phyloP scores from a whole-genome alignment of 1,140 invertebrate genomes.

The Drosophila sp. region DNA sequence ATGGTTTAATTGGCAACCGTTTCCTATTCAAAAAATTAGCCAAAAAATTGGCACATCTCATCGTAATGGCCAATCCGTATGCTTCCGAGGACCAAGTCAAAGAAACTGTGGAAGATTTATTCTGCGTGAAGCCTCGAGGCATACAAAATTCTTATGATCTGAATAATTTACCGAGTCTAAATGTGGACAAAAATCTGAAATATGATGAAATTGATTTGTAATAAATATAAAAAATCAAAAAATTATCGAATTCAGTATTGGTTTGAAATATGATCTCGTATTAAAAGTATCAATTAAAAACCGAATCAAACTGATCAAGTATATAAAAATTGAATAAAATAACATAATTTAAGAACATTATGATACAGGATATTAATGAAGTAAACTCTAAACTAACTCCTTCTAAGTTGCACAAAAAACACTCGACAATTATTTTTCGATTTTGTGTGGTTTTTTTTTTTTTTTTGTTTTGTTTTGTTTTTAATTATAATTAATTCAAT shows the following conservation, averaged over 20 bases:
- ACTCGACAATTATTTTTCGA: conserved; percentile 37
- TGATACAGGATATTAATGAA: too few species aligned
- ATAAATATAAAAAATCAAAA: too few species aligned
- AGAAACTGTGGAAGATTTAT: conserved; percentile 61
- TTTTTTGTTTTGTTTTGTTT: conserved; percentile 62
- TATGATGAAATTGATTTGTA: not conserved
- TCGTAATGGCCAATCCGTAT: conserved; percentile 76
- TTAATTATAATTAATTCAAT: conserved; percentile 82
- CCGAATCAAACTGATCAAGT: too few species aligned
- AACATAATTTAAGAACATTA: not conserved
- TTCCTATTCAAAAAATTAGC: conserved; percentile 80
- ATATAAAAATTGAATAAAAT: not conserved
- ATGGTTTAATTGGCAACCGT: conserved; percentile 75
- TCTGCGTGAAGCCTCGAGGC: conserved; percentile 59
- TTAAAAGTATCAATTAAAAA: not conserved
- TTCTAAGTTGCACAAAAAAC: conserved; percentile 24
- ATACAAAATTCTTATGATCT: conserved; percentile 57
- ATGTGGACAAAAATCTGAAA: conserved; percentile 21
- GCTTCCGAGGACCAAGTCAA: conserved; percentile 65
- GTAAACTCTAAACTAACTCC: not conserved
- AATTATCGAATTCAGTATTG: too few species aligned
- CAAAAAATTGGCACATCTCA: conserved; percentile 61
- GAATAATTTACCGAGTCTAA: conserved; percentile 36
- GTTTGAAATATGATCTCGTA: not conserved
- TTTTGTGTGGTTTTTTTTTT: conserved; percentile 14